Evolutionary conservation across 2,888 invertebrate species (phyloP).

Genomic region (Phyto melanocephala): DNA sequence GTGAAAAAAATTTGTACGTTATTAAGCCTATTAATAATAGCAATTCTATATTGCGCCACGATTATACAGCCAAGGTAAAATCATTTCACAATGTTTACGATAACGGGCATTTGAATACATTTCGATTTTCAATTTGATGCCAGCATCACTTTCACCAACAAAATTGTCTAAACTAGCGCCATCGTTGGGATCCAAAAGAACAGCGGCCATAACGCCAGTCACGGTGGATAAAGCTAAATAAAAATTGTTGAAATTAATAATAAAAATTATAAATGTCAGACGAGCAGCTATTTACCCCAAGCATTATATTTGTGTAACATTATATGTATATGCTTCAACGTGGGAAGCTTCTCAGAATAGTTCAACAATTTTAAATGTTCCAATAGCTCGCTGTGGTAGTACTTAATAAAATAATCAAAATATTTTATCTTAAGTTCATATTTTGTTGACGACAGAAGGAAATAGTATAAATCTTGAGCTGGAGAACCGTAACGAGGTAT

Average conservation of each 20-base stretch:
- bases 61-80: constrained; percentile 74
- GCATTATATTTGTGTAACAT: constrained; percentile 71
- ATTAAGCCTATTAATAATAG: too few relatives aligned
- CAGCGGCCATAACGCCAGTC: constrained; percentile 69
- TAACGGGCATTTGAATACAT: constrained; percentile 71
- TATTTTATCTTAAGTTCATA: constrained; percentile 72
- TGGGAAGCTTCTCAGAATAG: constrained; percentile 70
- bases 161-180: constrained; percentile 71
- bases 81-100: constrained; percentile 70
- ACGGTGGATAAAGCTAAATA: constrained; percentile 67
- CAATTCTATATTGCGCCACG: constrained; percentile 68
- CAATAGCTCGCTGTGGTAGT: constrained; percentile 72
- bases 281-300: constrained; percentile 66
- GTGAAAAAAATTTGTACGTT: too few relatives aligned
- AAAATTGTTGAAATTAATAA: neutral
- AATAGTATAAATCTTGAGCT: constrained; percentile 71
- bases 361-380: constrained; percentile 70
- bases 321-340: constrained; percentile 71
- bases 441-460: constrained; percentile 73
- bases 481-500: constrained; percentile 73
- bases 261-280: neutral
- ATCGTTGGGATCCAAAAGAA: constrained; percentile 70
- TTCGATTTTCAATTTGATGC: constrained; percentile 69
- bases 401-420: constrained; percentile 75
- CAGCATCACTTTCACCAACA: constrained; percentile 68